Base-by-base conservation (phyloP, 2,113 vertebrate genomes). In the Onychorhynchus coronatus region DNA sequence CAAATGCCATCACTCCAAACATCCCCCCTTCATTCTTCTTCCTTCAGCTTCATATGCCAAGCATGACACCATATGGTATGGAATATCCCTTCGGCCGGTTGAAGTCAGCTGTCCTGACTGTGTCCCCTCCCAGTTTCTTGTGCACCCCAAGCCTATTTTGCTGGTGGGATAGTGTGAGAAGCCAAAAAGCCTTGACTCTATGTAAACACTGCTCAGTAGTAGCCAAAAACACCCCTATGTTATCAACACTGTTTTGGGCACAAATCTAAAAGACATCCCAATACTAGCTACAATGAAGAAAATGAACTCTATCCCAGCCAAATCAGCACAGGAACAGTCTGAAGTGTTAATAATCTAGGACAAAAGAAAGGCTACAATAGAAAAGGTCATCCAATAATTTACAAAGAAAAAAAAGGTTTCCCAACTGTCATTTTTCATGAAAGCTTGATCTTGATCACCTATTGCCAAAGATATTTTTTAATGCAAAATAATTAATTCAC, bases 1-100 rank as follows among this genome's bases (percentile, higher is more conserved):
- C 5, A 58, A 58, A 58, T 0, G 0, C 8, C 12, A 47, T 55
- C 9, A 20, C 16, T 55, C 24, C 3, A 3, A 49, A 62, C 0
- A 1, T 41, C 13, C 8, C 20, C 14, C 6, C 6, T 28, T 22
- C 5, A 39, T 46, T 14, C 44, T 70, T 63, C 19, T 50, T 55
- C n/a, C 7, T 14, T 16, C 6, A n/a, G 5, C 15, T 71, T 55
- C 2, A 53, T 22, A 39, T 39, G n/a, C 15, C 53, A 15, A 46
- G 28, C 17, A 68, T 61, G 14, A 28, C 0, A 0, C 9, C n/a
- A 18, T 14, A 41, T 41, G 5, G 19, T 47, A 8, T 20, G 3
- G n/a, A 6, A 14, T 31, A 72, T 19, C 18, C 27, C 24, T 73
- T 55, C 14, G 25, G 76, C 47, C 39, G 33, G 14, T 8, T 58